A percentile compares a stretch with the other conserved stretches of the same genome.
Evolutionary conservation across 53 echinoderm and acorn worm genomes (phyloP).

Genomic region (Antedon mediterranea): DNA sequence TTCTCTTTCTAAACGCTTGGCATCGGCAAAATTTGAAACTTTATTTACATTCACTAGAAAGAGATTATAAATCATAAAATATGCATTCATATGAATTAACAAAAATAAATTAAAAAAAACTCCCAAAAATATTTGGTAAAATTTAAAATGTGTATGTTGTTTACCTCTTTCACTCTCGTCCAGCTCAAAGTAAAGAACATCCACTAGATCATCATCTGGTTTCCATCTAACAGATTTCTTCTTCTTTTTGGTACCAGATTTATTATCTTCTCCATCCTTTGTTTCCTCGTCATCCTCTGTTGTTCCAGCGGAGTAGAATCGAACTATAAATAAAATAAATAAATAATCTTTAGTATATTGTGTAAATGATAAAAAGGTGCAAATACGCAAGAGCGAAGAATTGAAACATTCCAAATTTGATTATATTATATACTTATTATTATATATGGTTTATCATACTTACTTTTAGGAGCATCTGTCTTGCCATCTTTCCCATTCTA

Average conservation of each 20-base stretch:
- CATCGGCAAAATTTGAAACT: constrained; percentile 76
- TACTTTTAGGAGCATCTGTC: constrained; percentile 89
- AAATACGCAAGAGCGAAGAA: no score
- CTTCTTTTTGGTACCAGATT: constrained; percentile 16
- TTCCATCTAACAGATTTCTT: constrained; percentile 93
- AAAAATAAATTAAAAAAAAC: no score
- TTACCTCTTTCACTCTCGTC: constrained; percentile 92
- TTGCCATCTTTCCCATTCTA: constrained; percentile 32
- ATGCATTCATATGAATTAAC: no score
- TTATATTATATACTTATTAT: no score
- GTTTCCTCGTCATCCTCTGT: constrained; percentile 55
- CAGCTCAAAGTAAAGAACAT: constrained; percentile 71
- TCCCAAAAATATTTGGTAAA: background rate
- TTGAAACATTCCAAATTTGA: no score
- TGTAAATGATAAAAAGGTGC: no score
- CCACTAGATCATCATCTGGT: constrained; percentile 56
- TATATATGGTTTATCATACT: constrained; percentile 22
- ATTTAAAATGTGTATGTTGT: background rate
- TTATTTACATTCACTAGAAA: constrained; percentile 72
- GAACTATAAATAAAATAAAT: constrained; percentile 31
- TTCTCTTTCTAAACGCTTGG: constrained; percentile 58
- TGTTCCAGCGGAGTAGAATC: constrained; percentile 67
- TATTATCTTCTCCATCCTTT: background rate
- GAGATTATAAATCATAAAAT: no score
- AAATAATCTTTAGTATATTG: no score